These are phyloP conservation scores for Pluvialis apricaria DNA, from an alignment of 2,113 vertebrate genomes.

Conservation along the genomic window DNA sequence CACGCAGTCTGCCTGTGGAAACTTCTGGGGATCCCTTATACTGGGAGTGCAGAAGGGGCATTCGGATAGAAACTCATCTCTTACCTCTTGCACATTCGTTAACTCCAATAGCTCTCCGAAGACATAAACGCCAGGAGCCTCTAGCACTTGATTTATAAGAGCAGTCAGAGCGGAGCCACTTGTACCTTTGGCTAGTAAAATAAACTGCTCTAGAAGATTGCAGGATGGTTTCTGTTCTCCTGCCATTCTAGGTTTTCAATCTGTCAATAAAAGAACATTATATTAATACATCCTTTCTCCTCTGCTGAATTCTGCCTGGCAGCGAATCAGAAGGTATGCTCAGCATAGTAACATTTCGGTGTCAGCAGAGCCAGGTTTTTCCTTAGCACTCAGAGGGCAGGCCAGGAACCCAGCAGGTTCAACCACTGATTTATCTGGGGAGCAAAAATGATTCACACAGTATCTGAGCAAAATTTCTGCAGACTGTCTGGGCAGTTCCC, in stretches of 20 bases:
- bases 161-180: constrained; percentile 80
- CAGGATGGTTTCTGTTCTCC: constrained; percentile 81
- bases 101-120: constrained; percentile 83
- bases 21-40: not conserved
- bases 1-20: not conserved
- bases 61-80: not conserved
- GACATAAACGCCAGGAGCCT: constrained; percentile 84
- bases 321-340: not conserved
- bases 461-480: not conserved
- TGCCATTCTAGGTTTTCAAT: constrained; percentile 79
- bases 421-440: not conserved
- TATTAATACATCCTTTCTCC: not conserved
- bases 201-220: constrained; percentile 83
- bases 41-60: not conserved
- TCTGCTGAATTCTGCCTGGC: not conserved
- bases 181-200: constrained; percentile 81
- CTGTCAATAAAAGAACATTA: constrained; percentile 58
- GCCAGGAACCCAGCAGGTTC: not conserved
- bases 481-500: not conserved
- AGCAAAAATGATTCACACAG: not conserved
- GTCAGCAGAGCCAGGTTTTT: not conserved
- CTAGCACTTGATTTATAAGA: constrained; percentile 83
- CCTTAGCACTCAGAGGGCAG: not conserved
- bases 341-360: not conserved
- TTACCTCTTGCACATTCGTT: constrained; percentile 83